phyloP scores from a whole-genome alignment of 2,888 invertebrate genomes.

The Tinea pellionella region DNA sequence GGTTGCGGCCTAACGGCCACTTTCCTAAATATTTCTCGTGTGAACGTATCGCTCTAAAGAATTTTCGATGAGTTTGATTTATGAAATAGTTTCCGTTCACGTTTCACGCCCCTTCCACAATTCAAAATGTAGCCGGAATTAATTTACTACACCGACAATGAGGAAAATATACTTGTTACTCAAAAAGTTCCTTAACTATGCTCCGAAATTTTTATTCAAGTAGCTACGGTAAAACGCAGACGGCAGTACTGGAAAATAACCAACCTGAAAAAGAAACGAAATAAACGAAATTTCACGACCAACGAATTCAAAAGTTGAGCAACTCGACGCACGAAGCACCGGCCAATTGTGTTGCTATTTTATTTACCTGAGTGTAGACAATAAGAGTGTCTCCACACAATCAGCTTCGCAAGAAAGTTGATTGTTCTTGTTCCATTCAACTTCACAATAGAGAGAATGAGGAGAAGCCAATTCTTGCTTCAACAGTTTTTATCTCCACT shows the following conservation, averaged over 20 bases:
- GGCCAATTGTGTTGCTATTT: constrained; percentile 49
- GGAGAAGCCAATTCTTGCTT: constrained; percentile 59
- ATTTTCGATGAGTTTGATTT: constrained; percentile 51
- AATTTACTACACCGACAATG: not conserved
- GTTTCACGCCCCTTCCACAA: constrained; percentile 35
- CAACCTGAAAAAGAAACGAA: not conserved
- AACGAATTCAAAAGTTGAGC: constrained; percentile 48
- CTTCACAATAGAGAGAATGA: constrained; percentile 66
- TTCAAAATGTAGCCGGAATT: constrained; percentile 1
- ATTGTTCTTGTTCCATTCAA: constrained; percentile 62
- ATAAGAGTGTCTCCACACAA: constrained; percentile 61
- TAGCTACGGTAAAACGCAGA: not conserved
- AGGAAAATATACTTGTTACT: not conserved
- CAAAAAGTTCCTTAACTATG: not conserved
- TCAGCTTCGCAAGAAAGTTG: constrained; percentile 56
- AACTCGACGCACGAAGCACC: constrained; percentile 48
- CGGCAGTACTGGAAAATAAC: not conserved
- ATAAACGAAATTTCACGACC: constrained; percentile 7
- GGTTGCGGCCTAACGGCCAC: constrained; percentile 50
- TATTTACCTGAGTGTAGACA: constrained; percentile 61
- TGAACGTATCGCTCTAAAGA: constrained; percentile 48
- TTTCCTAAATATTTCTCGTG: constrained; percentile 52
- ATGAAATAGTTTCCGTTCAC: constrained; percentile 50
- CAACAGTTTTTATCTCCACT: constrained; percentile 52
- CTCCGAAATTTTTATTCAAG: constrained; percentile 5